Evolutionary conservation across 1,140 invertebrate genomes (phyloP).

Genomic region (Cotesia vestalis): DNA sequence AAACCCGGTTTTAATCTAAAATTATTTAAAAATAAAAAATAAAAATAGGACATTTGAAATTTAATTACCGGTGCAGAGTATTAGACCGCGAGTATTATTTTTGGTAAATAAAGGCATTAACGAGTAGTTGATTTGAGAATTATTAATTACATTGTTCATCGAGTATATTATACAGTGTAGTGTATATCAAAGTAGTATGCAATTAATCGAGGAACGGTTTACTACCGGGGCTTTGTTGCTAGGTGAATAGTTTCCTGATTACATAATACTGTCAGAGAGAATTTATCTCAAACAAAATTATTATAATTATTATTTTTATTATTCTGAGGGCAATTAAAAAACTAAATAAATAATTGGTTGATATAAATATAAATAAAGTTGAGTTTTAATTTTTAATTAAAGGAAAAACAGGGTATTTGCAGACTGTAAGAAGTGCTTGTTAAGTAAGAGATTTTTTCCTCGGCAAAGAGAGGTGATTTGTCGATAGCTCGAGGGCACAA

Average conservation of each 20-base stretch:
- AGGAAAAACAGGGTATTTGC: no score
- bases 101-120: conserved; percentile 17
- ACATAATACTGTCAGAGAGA: neutral
- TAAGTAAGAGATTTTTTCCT: conserved; percentile 8
- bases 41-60: neutral
- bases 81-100: neutral
- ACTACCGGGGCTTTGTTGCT: conserved; percentile 17
- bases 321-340: neutral
- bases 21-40: neutral
- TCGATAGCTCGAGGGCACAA: conserved; percentile 9
- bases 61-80: no score
- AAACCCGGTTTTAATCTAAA: neutral
- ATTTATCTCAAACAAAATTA: neutral
- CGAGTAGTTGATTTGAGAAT: conserved; percentile 21
- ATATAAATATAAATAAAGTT: conserved; percentile 1
- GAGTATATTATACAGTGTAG: neutral
- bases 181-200: conserved; percentile 10
- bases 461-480: neutral
- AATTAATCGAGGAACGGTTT: conserved; percentile 27
- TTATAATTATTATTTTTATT: neutral
- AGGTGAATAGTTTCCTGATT: conserved; percentile 31
- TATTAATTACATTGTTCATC: conserved; percentile 30
- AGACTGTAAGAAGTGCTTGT: neutral
- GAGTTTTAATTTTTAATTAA: no score
- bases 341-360: neutral